These are phyloP conservation scores for Amyelois transitella DNA, from an alignment of 1,140 invertebrate genomes.

Conservation along the genomic window DNA sequence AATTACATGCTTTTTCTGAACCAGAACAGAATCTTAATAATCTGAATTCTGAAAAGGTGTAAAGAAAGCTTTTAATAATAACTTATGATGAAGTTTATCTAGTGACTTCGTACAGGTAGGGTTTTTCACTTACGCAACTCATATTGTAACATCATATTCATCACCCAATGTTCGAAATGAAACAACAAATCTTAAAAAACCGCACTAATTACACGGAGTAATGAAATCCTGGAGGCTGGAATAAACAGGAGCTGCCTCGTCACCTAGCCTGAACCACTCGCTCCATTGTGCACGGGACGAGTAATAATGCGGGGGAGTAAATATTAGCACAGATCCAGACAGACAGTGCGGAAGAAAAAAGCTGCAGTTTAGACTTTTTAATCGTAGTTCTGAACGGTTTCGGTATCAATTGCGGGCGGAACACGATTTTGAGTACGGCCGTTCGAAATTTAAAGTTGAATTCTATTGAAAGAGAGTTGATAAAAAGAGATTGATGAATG, in stretches of 20 bases:
- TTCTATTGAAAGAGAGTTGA: no score
- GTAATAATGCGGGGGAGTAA: conserved; percentile 64
- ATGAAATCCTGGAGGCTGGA: not conserved
- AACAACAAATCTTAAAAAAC: not conserved
- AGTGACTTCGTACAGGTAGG: no score
- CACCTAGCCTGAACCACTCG: conserved; percentile 30
- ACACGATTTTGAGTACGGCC: not conserved
- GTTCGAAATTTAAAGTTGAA: not conserved
- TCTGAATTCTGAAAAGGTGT: no score
- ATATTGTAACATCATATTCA: not conserved
- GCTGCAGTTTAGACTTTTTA: conserved; percentile 13
- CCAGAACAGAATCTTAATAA: no score
- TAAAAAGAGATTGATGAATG: no score
- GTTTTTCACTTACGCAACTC: no score
- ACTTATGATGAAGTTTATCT: no score
- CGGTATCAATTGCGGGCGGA: not conserved
- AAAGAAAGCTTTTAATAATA: no score
- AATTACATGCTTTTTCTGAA: no score
- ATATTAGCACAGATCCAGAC: conserved; percentile 63
- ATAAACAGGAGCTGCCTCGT: not conserved
- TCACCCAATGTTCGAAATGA: not conserved
- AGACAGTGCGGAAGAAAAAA: conserved; percentile 36
- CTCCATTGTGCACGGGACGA: conserved; percentile 48
- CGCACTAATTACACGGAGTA: not conserved
- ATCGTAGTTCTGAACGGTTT: conserved; percentile 10